A percentile compares a stretch with the other conserved stretches of the same genome.
phyloP scores from a whole-genome alignment of 2,888 invertebrate genomes.

The Tinea semifulvella region DNA sequence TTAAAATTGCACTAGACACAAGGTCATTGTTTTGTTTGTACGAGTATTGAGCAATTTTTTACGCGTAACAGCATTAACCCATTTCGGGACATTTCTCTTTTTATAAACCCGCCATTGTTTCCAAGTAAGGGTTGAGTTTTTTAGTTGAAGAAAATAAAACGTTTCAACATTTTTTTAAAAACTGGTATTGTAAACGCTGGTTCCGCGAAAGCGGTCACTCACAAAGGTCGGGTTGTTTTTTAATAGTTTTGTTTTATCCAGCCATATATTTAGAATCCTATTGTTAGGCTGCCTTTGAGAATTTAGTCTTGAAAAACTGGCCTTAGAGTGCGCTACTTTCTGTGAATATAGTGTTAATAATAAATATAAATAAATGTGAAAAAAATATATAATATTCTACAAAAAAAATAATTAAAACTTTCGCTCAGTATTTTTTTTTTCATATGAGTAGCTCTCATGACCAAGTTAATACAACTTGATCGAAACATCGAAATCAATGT shows the following conservation, averaged over 20 bases:
- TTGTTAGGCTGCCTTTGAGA: slow-evolving; percentile 43
- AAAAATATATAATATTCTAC: too few relatives aligned
- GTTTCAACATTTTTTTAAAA: slow-evolving; percentile 34
- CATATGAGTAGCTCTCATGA: too few relatives aligned
- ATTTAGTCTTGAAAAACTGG: slow-evolving; percentile 61
- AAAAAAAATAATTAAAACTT: too few relatives aligned
- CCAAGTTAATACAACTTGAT: too few relatives aligned
- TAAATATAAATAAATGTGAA: too few relatives aligned
- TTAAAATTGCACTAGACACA: slow-evolving; percentile 1
- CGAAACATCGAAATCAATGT: too few relatives aligned
- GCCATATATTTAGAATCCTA: slow-evolving; percentile 58
- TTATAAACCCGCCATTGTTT: slow-evolving; percentile 40
- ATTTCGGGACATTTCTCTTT: slow-evolving; percentile 30
- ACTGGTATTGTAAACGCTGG: slow-evolving; percentile 18
- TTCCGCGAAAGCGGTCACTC: slow-evolving; percentile 55
- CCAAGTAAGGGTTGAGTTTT: slow-evolving; percentile 48
- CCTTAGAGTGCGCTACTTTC: slow-evolving; percentile 48
- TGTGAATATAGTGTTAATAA: slow-evolving; percentile 18
- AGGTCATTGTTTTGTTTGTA: not conserved
- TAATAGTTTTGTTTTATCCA: slow-evolving; percentile 51
- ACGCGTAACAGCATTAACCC: slow-evolving; percentile 31
- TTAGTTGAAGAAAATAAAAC: slow-evolving; percentile 24
- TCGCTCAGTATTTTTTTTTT: too few relatives aligned
- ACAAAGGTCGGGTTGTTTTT: slow-evolving; percentile 49
- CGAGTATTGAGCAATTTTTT: slow-evolving; percentile 4